Conservation (phyloP, 2,797 vertebrate genomes). For the Denticeps clupeoides region DNA sequence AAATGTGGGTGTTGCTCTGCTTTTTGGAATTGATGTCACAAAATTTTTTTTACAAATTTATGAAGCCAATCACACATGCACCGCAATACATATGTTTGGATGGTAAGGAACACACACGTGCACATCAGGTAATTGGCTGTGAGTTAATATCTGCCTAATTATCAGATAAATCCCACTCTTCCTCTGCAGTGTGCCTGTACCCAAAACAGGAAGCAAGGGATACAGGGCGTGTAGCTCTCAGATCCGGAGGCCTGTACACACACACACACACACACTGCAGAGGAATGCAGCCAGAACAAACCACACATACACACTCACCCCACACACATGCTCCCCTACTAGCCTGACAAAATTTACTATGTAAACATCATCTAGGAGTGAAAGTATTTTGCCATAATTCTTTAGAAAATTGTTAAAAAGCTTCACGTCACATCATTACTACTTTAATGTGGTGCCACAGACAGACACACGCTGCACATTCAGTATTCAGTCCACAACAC, state of each 20-base stretch:
- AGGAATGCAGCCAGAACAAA: conserved; percentile 21
- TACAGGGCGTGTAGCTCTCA: conserved; percentile 51
- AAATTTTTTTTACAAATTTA: too few species aligned
- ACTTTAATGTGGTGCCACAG: too few species aligned
- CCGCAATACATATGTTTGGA: not conserved
- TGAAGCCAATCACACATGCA: too few species aligned
- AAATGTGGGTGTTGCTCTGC: too few species aligned
- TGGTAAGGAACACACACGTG: not conserved
- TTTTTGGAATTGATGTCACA: too few species aligned
- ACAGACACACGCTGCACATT: too few species aligned
- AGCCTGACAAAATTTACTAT: too few species aligned
- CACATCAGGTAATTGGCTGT: conserved; percentile 35
- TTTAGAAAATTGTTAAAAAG: too few species aligned
- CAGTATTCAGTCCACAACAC: too few species aligned
- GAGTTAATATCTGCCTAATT: conserved; percentile 41
- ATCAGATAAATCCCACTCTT: conserved; percentile 39
- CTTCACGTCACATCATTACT: too few species aligned
- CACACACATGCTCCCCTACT: conserved; percentile 6
- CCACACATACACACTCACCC: conserved; percentile 5
- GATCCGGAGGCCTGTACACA: conserved; percentile 53
- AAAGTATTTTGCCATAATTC: too few species aligned
- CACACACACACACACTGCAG: conserved; percentile 27
- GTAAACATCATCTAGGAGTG: too few species aligned
- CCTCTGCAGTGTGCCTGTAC: conserved; percentile 35
- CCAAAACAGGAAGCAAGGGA: conserved; percentile 65